Conservation (phyloP, 2,113 vertebrate species). For the Plestiodon gilberti region DNA sequence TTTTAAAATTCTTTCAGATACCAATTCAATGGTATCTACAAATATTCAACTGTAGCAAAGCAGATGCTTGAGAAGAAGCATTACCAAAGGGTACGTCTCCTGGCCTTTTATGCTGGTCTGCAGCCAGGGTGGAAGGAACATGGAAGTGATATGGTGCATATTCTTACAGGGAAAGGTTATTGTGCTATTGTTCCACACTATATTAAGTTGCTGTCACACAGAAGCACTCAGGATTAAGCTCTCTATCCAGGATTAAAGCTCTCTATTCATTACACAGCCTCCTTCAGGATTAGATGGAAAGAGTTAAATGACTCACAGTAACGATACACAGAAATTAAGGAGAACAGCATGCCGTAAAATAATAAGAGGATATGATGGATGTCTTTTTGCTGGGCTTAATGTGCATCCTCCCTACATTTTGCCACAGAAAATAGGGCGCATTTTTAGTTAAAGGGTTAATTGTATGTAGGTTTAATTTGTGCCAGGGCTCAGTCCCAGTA, state of each 20-base stretch:
- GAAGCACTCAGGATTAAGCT: not conserved
- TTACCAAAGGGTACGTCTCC: constrained; percentile 47
- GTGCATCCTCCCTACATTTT: not conserved
- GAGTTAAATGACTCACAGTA: not conserved
- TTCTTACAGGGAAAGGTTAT: not conserved
- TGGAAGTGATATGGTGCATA: not conserved
- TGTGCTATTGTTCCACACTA: not conserved
- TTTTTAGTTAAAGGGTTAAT: not conserved
- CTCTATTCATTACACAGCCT: not conserved
- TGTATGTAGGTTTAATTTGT: not conserved
- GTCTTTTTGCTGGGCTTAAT: not conserved
- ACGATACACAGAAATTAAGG: not conserved
- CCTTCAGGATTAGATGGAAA: not conserved
- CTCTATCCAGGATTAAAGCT: constrained; percentile 5
- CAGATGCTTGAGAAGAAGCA: constrained; percentile 27
- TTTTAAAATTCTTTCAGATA: constrained; percentile 1
- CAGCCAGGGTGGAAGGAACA: constrained; percentile 32
- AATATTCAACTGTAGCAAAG: constrained; percentile 11
- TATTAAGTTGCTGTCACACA: not conserved
- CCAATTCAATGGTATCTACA: constrained; percentile 36
- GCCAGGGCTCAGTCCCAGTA: not conserved
- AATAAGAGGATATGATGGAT: not conserved
- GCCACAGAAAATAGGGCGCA: not conserved
- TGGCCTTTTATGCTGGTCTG: constrained; percentile 34
- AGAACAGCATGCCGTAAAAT: not conserved